phyloP scores from a whole-genome alignment of 2,888 invertebrate species.

The Aphidius colemani region DNA sequence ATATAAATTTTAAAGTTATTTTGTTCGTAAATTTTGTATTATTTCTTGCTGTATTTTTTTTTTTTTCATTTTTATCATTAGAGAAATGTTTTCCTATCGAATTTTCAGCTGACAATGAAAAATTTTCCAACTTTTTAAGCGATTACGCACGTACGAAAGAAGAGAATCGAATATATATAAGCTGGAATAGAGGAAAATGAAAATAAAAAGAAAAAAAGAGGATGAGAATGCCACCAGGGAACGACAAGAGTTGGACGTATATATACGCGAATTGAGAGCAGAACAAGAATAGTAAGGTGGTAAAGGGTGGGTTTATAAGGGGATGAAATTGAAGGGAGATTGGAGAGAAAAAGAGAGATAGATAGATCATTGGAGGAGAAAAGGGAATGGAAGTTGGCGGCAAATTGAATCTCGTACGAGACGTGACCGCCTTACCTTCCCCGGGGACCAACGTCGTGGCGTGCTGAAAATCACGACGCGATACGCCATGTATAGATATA shows the following conservation, averaged over 20 bases:
- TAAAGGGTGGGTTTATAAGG: slow-evolving; percentile 5
- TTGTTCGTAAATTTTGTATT: too few relatives aligned
- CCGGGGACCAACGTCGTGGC: slow-evolving; percentile 26
- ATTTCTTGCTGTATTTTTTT: background rate
- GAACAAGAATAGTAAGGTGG: background rate
- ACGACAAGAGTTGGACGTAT: slow-evolving; percentile 1
- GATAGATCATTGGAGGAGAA: slow-evolving; percentile 8
- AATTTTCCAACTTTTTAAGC: slow-evolving; percentile 15
- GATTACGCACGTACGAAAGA: slow-evolving; percentile 20
- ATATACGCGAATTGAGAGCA: slow-evolving; percentile 1
- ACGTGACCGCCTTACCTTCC: slow-evolving; percentile 37
- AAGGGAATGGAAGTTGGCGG: slow-evolving; percentile 34
- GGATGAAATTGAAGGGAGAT: background rate
- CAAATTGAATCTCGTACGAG: slow-evolving; percentile 41
- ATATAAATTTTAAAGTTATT: too few relatives aligned
- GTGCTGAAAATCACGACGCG: slow-evolving; percentile 18
- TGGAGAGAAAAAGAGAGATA: slow-evolving; percentile 14
- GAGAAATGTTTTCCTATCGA: background rate
- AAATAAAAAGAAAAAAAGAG: slow-evolving; percentile 16
- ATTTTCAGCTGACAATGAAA: slow-evolving; percentile 12
- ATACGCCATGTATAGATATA: too few relatives aligned
- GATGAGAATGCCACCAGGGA: slow-evolving; percentile 10
- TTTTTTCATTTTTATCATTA: slow-evolving; percentile 10
- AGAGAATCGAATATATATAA: slow-evolving; percentile 8
- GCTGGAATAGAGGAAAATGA: slow-evolving; percentile 8